Percentiles rank a stretch among this genome's conserved stretches.
These are phyloP conservation scores for Myopa tessellatipennis DNA, from an alignment of 2,888 invertebrate species.

Conservation along the genomic window DNA sequence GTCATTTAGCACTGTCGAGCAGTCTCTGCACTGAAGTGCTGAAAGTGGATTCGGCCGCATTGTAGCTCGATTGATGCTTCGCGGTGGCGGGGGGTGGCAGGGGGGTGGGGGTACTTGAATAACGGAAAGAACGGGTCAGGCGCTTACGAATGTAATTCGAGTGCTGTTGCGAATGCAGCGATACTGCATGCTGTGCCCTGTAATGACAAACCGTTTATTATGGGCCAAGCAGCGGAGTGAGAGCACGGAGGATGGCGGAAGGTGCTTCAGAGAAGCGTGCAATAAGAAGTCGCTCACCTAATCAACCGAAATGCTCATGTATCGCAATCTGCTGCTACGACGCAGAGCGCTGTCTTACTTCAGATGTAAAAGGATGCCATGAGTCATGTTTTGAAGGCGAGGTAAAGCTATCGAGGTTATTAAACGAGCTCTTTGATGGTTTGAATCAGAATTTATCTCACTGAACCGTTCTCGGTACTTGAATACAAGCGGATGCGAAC, in stretches of 20 bases:
- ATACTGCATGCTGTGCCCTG: slow-evolving; percentile 30
- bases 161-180: not conserved
- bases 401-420: no score
- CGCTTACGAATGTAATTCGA: slow-evolving; percentile 14
- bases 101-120: not conserved
- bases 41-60: not conserved
- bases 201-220: slow-evolving; percentile 23
- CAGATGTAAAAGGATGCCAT: no score
- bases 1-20: slow-evolving; percentile 65
- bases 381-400: no score
- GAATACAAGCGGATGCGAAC: no score
- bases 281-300: not conserved
- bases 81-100: not conserved
- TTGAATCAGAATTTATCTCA: no score
- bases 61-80: not conserved
- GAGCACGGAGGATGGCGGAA: not conserved
- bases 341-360: no score
- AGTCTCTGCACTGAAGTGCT: slow-evolving; percentile 11
- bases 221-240: not conserved
- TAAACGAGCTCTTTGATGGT: no score
- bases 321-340: no score
- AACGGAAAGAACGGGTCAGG: no score
- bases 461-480: no score
- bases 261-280: not conserved
- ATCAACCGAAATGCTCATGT: not conserved